Base-by-base conservation (phyloP, 2,113 vertebrate species). In the Aldabrachelys gigantea region DNA sequence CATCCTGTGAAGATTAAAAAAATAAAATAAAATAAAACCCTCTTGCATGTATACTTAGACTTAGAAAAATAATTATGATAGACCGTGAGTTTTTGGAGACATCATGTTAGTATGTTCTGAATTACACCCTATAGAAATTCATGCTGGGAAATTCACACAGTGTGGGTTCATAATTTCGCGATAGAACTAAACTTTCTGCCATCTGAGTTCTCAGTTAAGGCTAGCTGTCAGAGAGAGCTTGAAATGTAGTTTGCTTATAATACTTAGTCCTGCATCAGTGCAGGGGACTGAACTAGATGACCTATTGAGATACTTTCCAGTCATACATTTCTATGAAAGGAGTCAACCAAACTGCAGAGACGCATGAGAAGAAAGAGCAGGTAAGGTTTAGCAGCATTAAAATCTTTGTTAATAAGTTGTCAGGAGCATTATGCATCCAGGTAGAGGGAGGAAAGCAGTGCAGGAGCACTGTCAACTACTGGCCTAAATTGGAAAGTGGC, bases 181-280 rank as follows among this genome's bases (percentile, higher is more conserved):
- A 88, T 11, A 80, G 88, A 91, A 87, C 35, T 54, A 62, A 91
- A 52, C 41, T 85, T 88, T 91, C 47, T 94, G 88, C 92, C 76
- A 87, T 93, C 59, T 72, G 53, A 72, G 59, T 92, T 93, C 49
- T 11, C n/a, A 87, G 31, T n/a, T 88, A 89, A 88, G 69, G 85
- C 59, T 85, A 91, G 27, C 24, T 92, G 78, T 82, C 62, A 88
- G 10, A 85, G 12, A 50, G 38, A 82, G 8, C 83, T 80, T 95
- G 84, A 91, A 89, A 12, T 47, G 44, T 2, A 80, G 89, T 93
- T 95, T 94, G 82, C 14, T 94, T 3, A 92, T 31, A 80, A 19
- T n/a, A 9, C 17, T n/a, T 10, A 69, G 35, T n/a, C 31, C 35
- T 69, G 31, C 35, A 69, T 69, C 17, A 35, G 16, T n/a, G 35